phyloP scores from a whole-genome alignment of 2,888 invertebrate species.

The Pollenia labialis region DNA sequence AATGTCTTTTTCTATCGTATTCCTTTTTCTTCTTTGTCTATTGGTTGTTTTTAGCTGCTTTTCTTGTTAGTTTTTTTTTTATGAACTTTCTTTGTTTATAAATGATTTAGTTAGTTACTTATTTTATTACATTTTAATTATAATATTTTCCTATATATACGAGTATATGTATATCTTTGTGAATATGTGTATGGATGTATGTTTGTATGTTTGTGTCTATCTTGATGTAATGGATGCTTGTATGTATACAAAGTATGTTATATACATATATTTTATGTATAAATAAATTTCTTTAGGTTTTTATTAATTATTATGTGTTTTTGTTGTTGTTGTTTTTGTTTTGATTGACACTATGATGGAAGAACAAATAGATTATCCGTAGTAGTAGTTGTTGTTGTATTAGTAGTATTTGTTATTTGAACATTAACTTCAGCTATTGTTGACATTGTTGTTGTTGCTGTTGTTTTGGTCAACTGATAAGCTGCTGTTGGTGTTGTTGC shows the following conservation, averaged over 20 bases:
- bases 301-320: slow-evolving; percentile 52
- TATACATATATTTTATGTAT: background rate
- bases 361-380: slow-evolving; percentile 84
- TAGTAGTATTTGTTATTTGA: slow-evolving; percentile 51
- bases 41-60: slow-evolving; percentile 11
- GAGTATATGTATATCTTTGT: background rate
- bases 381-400: slow-evolving; percentile 63
- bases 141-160: slow-evolving; percentile 12
- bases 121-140: background rate
- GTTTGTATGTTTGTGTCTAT: background rate
- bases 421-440: slow-evolving; percentile 62
- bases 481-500: slow-evolving; percentile 51
- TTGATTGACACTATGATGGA: slow-evolving; percentile 84
- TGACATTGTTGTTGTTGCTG: slow-evolving; percentile 66
- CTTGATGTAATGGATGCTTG: background rate
- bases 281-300: slow-evolving; percentile 29
- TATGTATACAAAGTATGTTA: background rate
- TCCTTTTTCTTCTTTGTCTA: background rate
- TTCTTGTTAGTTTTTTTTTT: background rate
- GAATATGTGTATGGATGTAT: slow-evolving; percentile 26
- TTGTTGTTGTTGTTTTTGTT: slow-evolving; percentile 67
- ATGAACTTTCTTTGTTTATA: background rate
- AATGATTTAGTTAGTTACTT: slow-evolving; percentile 1
- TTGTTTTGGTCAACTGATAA: slow-evolving; percentile 47
- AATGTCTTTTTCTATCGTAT: background rate